Base-by-base conservation (phyloP, 2,113 vertebrate genomes). In the Periophthalmus modestus region DNA sequence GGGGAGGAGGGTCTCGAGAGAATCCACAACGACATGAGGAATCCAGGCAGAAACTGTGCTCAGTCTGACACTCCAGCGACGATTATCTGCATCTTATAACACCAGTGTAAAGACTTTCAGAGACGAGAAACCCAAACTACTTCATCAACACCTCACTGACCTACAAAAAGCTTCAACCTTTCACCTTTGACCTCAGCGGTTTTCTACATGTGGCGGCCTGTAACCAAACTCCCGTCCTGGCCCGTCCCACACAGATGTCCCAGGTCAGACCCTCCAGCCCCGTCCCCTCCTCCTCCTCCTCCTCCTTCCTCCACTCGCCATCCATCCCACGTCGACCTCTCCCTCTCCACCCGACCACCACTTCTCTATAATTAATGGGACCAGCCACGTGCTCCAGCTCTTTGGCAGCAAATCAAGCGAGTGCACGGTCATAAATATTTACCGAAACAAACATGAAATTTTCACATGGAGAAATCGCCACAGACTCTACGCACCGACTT, bases 401-500 rank as follows among this genome's bases (percentile, higher is more conserved):
- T 82, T 76, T 81, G 86, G 82, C 73, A 89, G 77, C 72, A 87
- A 90, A 88, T 82, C 85, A 84, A 77, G 78, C 77, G 83, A 79
- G 78, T 80, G 73, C 18, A 15, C 11, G 28, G 79, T 93, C 85
- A 92, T 93, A 76, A 91, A 93, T 93, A 93, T 93, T 93, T 82
- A 92, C 80, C 68, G 78, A 71, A 65, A 77, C 55, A 39, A 62
- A 12, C 71, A 83, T 87, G 68, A 87, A 81, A 81, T 68, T 87
- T 89, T 87, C 71, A 88, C 73, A 72, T 54, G 66, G 50, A 68
- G 48, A 78, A 80, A 87, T 73, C 74, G 18, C 63, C 67, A 62
- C 59, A 62, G 59, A 62, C 57, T 24, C 4, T 21, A 24, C 21
- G 33, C 2, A 10, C 62, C n/a, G 62, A 11, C 19, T 43, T 65